These are phyloP conservation scores for Spisula solida DNA, from an alignment of 2,888 invertebrate genomes.

Conservation along the genomic window DNA sequence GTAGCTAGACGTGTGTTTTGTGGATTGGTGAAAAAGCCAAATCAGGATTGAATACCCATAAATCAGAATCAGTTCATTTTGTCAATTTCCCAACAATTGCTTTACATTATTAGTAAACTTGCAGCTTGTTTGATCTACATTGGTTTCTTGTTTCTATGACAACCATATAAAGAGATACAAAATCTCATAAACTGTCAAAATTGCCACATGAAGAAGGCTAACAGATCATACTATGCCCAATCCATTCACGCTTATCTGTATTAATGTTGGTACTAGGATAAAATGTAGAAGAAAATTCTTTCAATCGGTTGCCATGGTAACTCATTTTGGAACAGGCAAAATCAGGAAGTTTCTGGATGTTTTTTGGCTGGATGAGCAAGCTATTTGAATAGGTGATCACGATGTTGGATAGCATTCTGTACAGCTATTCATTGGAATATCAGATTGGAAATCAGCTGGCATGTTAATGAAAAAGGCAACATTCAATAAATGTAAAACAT, in stretches of 20 bases:
- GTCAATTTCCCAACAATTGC: constrained; percentile 42
- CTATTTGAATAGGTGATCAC: constrained; percentile 21
- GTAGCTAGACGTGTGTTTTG: constrained; percentile 47
- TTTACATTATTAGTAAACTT: constrained; percentile 16
- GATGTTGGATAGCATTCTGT: neutral
- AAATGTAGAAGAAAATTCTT: constrained; percentile 39
- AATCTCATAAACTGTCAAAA: constrained; percentile 68
- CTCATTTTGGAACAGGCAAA: constrained; percentile 53
- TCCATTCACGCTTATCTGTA: constrained; percentile 33
- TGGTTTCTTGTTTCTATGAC: constrained; percentile 53
- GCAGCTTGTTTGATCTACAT: constrained; percentile 11
- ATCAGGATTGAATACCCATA: constrained; percentile 62
- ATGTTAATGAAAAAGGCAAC: constrained; percentile 12
- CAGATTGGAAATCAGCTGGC: constrained; percentile 18
- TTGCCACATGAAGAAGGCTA: constrained; percentile 16
- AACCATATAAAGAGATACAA: constrained; percentile 50
- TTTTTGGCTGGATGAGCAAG: constrained; percentile 28
- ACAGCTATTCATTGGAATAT: constrained; percentile 25
- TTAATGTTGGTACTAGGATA: constrained; percentile 30
- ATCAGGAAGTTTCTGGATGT: constrained; percentile 26
- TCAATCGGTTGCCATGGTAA: constrained; percentile 57
- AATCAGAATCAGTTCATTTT: constrained; percentile 57
- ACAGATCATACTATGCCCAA: constrained; percentile 40
- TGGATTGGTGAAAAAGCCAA: constrained; percentile 30
- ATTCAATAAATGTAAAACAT: neutral